A percentile compares a stretch with the other conserved stretches of the same genome.
Evolutionary conservation across 2,113 vertebrate genomes (phyloP).

Genomic region (Melanerpes aurifrons): DNA sequence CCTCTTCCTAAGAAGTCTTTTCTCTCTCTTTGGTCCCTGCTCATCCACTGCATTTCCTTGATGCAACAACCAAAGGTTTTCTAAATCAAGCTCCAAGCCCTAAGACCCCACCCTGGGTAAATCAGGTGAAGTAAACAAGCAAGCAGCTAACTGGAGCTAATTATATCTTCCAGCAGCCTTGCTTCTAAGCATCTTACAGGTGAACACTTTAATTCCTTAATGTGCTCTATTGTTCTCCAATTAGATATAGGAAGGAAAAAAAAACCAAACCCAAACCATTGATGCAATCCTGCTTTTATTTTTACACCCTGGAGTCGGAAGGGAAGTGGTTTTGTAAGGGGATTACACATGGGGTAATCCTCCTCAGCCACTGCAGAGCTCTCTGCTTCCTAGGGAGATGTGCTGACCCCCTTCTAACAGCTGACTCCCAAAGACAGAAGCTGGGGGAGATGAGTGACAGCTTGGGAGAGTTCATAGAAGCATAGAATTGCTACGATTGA

Average conservation of each 20-base stretch:
- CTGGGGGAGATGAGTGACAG: slow-evolving; percentile 1
- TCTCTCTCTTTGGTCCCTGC: neutral
- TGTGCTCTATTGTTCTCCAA: slow-evolving; percentile 59
- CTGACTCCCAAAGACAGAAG: neutral
- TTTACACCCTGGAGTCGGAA: slow-evolving; percentile 33
- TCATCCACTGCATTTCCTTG: neutral
- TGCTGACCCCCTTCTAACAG: slow-evolving; percentile 53
- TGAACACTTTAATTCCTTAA: slow-evolving; percentile 69
- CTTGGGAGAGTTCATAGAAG: neutral
- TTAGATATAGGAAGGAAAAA: slow-evolving; percentile 58
- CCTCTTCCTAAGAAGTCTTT: neutral
- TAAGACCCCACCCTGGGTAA: neutral
- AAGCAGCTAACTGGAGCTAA: slow-evolving; percentile 40
- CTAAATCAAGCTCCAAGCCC: slow-evolving; percentile 27
- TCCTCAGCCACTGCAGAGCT: slow-evolving; percentile 55
- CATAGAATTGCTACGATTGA: too few species aligned
- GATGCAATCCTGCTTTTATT: slow-evolving; percentile 58
- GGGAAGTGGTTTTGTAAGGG: slow-evolving; percentile 62
- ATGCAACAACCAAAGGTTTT: neutral
- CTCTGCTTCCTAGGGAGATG: slow-evolving; percentile 37
- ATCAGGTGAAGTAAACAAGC: slow-evolving; percentile 33
- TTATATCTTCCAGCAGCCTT: slow-evolving; percentile 41
- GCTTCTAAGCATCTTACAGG: slow-evolving; percentile 57
- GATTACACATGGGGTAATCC: slow-evolving; percentile 44
- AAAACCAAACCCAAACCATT: neutral